phyloP scores from a whole-genome alignment of 2,113 vertebrate genomes.

The Grus americana region DNA sequence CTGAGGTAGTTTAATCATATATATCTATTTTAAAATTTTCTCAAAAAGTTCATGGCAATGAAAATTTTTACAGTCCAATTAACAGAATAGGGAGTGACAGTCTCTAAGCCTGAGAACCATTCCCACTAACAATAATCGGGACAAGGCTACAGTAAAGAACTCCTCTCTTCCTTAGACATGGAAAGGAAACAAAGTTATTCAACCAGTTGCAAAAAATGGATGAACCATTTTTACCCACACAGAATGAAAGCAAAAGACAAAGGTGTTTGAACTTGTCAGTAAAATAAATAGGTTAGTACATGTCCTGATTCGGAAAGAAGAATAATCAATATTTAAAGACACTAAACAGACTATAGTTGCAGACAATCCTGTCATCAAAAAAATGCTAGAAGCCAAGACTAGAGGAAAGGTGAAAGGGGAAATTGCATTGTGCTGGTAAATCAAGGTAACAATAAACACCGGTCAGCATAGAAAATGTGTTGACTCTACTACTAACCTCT shows the following conservation, averaged over 20 bases:
- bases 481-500: not conserved
- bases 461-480: not conserved
- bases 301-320: not conserved
- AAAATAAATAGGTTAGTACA: not conserved
- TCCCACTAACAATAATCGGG: not conserved
- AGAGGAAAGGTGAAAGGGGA: not conserved
- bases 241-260: not conserved
- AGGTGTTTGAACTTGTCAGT: not conserved
- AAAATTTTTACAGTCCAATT: not conserved
- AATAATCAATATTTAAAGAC: conserved; percentile 26
- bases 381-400: not conserved
- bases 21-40: not conserved
- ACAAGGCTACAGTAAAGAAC: not conserved
- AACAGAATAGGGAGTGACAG: not conserved
- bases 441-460: not conserved
- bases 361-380: not conserved
- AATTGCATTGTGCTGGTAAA: not conserved
- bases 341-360: not conserved
- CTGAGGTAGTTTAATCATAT: not conserved
- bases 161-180: not conserved
- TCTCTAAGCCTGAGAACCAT: not conserved
- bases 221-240: not conserved
- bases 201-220: not conserved
- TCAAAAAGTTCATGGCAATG: not conserved
- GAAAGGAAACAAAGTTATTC: not conserved